phyloP scores from a whole-genome alignment of 2,113 vertebrate genomes.

The Talpa occidentalis region DNA sequence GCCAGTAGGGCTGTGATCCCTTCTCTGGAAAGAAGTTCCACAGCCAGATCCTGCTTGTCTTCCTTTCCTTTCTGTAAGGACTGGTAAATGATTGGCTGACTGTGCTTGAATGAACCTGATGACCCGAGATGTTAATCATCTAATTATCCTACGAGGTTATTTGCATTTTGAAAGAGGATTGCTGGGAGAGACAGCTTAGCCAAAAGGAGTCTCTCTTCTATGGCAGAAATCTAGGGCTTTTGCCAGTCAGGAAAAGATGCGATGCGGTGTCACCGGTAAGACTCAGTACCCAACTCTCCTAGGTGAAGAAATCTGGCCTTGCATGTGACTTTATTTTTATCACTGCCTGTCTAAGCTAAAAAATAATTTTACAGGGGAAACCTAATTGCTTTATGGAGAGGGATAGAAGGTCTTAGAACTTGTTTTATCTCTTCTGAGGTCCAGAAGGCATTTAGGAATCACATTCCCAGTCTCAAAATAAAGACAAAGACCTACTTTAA shows the following conservation, averaged over 20 bases:
- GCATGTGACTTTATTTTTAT: not conserved
- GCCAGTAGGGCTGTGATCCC: not conserved
- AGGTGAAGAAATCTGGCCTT: not conserved
- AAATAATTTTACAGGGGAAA: not conserved
- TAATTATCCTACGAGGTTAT: not conserved
- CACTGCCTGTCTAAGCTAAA: not conserved
- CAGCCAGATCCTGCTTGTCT: not conserved
- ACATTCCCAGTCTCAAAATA: conserved; percentile 1
- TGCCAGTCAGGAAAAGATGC: not conserved
- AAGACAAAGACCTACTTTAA: conserved; percentile 49
- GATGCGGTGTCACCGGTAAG: not conserved
- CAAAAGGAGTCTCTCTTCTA: not conserved
- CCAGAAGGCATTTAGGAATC: conserved; percentile 24
- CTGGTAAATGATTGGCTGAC: not conserved
- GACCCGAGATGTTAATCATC: not conserved
- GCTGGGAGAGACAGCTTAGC: not conserved
- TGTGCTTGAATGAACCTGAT: not conserved
- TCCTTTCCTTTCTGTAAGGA: not conserved
- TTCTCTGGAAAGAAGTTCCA: not conserved
- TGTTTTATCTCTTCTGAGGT: conserved; percentile 33
- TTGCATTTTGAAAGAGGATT: conserved; percentile 42
- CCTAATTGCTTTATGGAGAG: not conserved
- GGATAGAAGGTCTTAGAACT: not conserved
- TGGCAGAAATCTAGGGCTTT: not conserved
- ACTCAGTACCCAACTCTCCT: not conserved